phyloP scores from a whole-genome alignment of 2,888 invertebrate species.

The Oscheius onirici region DNA sequence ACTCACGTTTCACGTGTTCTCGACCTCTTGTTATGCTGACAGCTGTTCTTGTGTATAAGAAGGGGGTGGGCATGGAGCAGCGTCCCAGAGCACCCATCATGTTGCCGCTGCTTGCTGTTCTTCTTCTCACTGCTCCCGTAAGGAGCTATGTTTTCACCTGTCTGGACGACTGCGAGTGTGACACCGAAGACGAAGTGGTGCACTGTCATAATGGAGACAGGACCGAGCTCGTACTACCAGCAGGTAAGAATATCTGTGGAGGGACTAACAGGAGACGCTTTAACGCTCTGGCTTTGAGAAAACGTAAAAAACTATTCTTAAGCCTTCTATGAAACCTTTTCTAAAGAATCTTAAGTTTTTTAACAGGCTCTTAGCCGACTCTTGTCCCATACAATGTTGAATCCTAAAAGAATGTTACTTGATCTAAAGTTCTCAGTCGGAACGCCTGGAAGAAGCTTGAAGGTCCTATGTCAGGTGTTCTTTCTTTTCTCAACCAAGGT shows the following conservation, averaged over 20 bases:
- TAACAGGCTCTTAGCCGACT: no score
- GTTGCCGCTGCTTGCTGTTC: background rate
- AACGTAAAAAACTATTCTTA: no score
- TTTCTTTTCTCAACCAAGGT: no score
- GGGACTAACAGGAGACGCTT: background rate
- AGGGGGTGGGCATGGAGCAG: background rate
- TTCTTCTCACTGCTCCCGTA: conserved; percentile 9
- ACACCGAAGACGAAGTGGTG: conserved; percentile 65
- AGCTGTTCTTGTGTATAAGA: conserved; percentile 24
- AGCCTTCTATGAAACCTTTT: no score
- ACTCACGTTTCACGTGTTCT: conserved; percentile 21
- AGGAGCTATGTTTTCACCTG: conserved; percentile 58
- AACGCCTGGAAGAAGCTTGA: no score
- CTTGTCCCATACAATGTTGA: no score
- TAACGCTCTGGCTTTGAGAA: no score
- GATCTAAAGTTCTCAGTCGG: no score
- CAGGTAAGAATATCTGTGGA: conserved; percentile 23
- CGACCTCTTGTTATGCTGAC: background rate
- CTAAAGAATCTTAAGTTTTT: no score
- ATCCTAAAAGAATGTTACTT: no score
- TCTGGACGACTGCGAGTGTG: conserved; percentile 64
- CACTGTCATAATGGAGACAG: conserved; percentile 66
- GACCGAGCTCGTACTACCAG: conserved; percentile 53
- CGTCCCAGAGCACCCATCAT: background rate
- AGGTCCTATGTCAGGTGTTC: background rate